Conservation (phyloP, 2,113 vertebrate species). For the Vombatus ursinus region DNA sequence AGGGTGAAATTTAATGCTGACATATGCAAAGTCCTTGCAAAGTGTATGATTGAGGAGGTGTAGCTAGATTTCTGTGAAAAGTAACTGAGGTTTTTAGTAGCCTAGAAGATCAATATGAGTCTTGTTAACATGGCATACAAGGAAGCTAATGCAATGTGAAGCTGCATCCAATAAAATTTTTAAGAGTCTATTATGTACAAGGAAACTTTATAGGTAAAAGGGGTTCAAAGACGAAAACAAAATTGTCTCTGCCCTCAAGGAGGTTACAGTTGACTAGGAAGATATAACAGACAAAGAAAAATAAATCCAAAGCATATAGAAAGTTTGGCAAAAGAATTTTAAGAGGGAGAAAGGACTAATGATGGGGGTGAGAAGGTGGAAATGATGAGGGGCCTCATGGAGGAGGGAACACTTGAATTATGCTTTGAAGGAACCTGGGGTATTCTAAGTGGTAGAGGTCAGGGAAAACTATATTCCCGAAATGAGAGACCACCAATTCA, state of each 20-base stretch:
- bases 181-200: neutral
- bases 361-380: neutral
- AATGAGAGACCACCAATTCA: neutral
- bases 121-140: neutral
- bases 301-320: neutral
- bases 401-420: neutral
- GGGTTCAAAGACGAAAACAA: neutral
- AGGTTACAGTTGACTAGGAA: neutral
- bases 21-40: neutral
- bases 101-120: neutral
- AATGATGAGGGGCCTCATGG: neutral
- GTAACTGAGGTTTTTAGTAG: neutral
- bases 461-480: neutral
- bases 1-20: neutral
- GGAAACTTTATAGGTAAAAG: neutral
- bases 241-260: neutral
- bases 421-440: neutral
- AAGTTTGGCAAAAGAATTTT: neutral
- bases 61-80: neutral
- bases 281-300: neutral
- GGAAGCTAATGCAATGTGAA: neutral
- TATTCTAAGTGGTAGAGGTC: neutral
- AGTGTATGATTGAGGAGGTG: neutral
- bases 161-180: neutral
- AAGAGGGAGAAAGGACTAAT: neutral